Conservation (phyloP, 2,797 vertebrate genomes). For the Hozukius guyotensis region DNA sequence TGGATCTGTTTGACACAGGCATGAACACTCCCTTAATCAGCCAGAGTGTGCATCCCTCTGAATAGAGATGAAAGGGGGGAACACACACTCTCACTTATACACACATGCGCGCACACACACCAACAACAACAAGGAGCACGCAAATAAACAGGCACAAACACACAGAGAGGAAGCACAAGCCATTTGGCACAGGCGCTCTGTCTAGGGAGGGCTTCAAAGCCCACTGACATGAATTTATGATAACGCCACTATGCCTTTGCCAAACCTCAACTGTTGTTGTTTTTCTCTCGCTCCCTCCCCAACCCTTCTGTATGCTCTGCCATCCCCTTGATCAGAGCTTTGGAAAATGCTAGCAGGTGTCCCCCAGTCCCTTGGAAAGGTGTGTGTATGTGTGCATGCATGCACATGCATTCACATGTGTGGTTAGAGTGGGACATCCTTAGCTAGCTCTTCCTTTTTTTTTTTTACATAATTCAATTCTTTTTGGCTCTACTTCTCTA, state of each 20-base stretch:
- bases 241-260: constrained; percentile 82
- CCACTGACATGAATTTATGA: constrained; percentile 88
- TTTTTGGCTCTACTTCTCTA: constrained; percentile 18
- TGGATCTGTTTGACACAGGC: constrained; percentile 80
- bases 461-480: constrained; percentile 30
- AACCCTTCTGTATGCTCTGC: constrained; percentile 74
- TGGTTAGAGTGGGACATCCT: constrained; percentile 42
- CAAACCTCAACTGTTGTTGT: constrained; percentile 87
- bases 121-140: constrained; percentile 48
- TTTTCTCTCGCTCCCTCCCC: constrained; percentile 71
- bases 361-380: constrained; percentile 79
- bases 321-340: constrained; percentile 82
- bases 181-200: constrained; percentile 76
- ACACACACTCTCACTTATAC: constrained; percentile 52
- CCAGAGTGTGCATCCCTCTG: constrained; percentile 81
- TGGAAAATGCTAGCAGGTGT: constrained; percentile 85
- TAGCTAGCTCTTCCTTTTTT: constrained; percentile 21
- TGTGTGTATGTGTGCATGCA: constrained; percentile 39
- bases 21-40: constrained; percentile 80
- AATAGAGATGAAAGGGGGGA: constrained; percentile 84
- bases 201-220: constrained; percentile 88
- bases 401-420: constrained; percentile 25
- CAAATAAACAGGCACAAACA: constrained; percentile 77
- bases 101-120: constrained; percentile 33
- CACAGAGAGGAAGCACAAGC: constrained; percentile 74